A percentile compares a stretch with the other conserved stretches of the same genome.
Conservation (phyloP, 2,888 invertebrate genomes). For the Drosophila nr. fundita region DNA sequence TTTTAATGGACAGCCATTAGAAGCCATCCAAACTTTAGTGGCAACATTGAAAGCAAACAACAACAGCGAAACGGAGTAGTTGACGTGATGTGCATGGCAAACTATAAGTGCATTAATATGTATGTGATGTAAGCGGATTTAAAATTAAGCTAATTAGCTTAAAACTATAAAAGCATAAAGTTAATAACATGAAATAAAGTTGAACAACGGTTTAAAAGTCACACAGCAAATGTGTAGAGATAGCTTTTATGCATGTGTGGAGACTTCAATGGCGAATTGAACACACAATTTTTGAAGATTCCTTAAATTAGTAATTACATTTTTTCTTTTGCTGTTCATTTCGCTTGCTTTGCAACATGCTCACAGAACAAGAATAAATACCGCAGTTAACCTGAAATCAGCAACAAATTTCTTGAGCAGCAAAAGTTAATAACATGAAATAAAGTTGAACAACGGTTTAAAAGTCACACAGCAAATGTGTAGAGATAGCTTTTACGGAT, state of each 20-base stretch:
- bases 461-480: neutral
- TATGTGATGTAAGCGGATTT: conserved; percentile 2
- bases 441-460: neutral
- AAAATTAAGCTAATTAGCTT: neutral
- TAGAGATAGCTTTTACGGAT: too few relatives aligned
- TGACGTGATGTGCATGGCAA: conserved; percentile 20
- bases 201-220: neutral
- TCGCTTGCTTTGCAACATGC: neutral
- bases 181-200: neutral
- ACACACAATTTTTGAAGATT: neutral
- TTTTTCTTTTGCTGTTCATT: neutral
- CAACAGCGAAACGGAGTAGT: conserved; percentile 17
- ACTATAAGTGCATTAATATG: conserved; percentile 7
- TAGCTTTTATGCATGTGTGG: neutral
- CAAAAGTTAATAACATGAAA: neutral
- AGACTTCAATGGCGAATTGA: neutral
- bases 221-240: neutral
- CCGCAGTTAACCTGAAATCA: neutral
- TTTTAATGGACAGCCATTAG: conserved; percentile 35
- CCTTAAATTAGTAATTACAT: neutral
- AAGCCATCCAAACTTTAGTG: conserved; percentile 29
- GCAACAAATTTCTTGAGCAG: neutral
- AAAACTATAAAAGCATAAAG: conserved; percentile 10
- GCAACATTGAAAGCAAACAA: conserved; percentile 22
- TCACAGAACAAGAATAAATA: neutral